These are phyloP conservation scores for Horisme vitalbata DNA, from an alignment of 2,888 invertebrate species.

Conservation along the genomic window DNA sequence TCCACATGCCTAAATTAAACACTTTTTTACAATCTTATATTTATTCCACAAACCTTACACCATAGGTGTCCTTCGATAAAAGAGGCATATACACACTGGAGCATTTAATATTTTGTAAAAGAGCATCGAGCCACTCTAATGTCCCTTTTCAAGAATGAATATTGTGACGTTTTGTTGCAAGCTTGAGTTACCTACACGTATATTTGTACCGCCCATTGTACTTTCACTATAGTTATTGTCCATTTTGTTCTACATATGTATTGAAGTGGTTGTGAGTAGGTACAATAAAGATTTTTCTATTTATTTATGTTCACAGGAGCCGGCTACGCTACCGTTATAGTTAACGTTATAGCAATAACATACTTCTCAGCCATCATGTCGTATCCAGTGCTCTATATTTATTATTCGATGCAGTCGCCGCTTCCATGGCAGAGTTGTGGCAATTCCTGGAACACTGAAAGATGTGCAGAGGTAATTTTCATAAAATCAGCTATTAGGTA, in stretches of 20 bases:
- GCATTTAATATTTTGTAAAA: no score
- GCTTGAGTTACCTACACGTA: no score
- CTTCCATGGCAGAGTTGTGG: constrained; percentile 91
- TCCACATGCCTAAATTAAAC: no score
- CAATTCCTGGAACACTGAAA: constrained; percentile 91
- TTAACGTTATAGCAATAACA: constrained; percentile 90
- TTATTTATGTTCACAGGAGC: constrained; percentile 89
- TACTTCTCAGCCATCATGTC: constrained; percentile 94
- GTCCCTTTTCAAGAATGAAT: no score
- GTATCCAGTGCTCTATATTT: constrained; percentile 92
- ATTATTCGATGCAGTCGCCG: constrained; percentile 84
- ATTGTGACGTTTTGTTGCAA: no score
- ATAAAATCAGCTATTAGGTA: constrained; percentile 23
- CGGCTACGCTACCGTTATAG: constrained; percentile 91
- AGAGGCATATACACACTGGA: no score
- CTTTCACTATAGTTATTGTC: no score
- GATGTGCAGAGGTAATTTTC: constrained; percentile 87
- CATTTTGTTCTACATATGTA: no score
- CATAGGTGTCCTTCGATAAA: no score
- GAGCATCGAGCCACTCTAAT: no score
- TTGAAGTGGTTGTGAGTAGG: no score
- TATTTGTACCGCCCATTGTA: not conserved
- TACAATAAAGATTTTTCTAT: not conserved
- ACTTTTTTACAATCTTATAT: no score
- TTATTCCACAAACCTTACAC: not conserved